Evolutionary conservation across 2,797 vertebrate species (phyloP).

Genomic region (Alectoris magna): DNA sequence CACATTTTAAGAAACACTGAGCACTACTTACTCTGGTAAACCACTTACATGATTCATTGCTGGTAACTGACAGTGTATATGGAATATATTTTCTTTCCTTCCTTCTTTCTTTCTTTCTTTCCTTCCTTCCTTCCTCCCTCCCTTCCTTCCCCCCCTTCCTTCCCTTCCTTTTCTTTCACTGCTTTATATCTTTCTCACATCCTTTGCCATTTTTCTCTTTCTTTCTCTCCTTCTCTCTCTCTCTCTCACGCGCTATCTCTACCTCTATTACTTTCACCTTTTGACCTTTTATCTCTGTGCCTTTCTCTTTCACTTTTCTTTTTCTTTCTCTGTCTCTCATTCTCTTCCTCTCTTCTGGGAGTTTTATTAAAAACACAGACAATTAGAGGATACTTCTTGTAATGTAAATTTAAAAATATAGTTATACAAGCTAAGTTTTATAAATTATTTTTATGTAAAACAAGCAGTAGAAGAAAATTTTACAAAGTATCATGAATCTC

Average conservation of each 20-base stretch:
- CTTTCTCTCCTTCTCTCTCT: neutral
- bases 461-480: neutral
- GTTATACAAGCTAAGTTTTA: neutral
- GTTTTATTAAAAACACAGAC: neutral
- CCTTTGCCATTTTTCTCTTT: neutral
- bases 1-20: constrained; percentile 14
- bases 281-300: neutral
- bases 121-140: too few species aligned
- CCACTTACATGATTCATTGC: constrained; percentile 42
- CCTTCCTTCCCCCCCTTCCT: neutral
- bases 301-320: neutral
- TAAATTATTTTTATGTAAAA: neutral
- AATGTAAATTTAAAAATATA: neutral
- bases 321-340: too few species aligned
- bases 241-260: too few species aligned
- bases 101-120: neutral
- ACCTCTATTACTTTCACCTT: too few species aligned
- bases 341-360: neutral
- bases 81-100: constrained; percentile 24
- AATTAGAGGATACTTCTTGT: neutral
- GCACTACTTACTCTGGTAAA: constrained; percentile 68
- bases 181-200: neutral
- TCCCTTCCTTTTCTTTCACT: neutral
- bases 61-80: constrained; percentile 19
- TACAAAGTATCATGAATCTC: neutral